Percentiles rank a stretch among this genome's conserved stretches.
These are phyloP conservation scores for Nebria brevicollis DNA, from an alignment of 2,888 invertebrate species.

Conservation along the genomic window DNA sequence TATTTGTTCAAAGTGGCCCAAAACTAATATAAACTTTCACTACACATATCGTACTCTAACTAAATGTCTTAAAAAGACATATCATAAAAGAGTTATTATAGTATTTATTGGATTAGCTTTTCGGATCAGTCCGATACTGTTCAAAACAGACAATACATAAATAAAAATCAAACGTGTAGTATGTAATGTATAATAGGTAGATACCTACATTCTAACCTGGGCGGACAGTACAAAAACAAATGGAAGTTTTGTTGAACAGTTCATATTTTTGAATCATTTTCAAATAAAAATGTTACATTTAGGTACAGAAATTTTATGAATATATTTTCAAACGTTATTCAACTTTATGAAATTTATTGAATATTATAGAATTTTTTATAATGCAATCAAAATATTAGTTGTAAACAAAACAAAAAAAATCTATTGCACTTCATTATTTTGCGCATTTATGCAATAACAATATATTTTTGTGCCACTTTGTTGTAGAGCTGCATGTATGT, in stretches of 20 bases:
- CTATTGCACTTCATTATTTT: background rate
- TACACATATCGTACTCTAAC: background rate
- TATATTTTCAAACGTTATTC: background rate
- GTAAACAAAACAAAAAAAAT: background rate
- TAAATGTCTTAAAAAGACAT: background rate
- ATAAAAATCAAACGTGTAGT: background rate
- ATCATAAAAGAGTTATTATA: background rate
- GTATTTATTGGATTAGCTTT: background rate
- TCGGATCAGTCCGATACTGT: background rate
- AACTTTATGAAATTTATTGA: background rate
- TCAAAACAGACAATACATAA: background rate
- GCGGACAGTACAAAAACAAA: background rate
- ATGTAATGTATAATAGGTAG: too few relatives aligned
- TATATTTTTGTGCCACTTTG: conserved; percentile 39
- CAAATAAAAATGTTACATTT: background rate
- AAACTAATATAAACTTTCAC: background rate
- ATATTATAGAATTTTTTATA: background rate
- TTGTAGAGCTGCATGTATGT: conserved; percentile 26
- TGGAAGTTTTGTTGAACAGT: too few relatives aligned
- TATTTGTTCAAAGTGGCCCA: conserved; percentile 42
- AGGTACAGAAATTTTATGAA: background rate
- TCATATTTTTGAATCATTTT: background rate
- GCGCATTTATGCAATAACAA: background rate
- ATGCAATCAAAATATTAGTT: background rate
- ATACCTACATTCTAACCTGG: background rate